phyloP scores from a whole-genome alignment of 2,113 vertebrate genomes.

The Epinephelus moara region DNA sequence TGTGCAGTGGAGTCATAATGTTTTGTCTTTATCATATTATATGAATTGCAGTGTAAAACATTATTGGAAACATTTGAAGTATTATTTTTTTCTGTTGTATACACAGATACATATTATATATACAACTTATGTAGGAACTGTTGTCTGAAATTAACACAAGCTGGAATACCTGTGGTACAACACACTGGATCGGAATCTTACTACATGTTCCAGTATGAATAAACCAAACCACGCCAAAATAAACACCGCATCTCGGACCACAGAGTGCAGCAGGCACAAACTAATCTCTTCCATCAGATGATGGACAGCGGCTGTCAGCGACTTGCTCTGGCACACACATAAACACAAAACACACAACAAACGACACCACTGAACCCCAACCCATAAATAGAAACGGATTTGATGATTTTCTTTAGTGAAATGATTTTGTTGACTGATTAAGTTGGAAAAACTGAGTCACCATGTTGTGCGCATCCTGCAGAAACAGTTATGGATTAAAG shows the following conservation, averaged over 20 bases:
- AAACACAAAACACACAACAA: constrained; percentile 40
- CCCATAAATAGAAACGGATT: not conserved
- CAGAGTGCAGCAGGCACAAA: not conserved
- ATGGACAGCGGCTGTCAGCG: not conserved
- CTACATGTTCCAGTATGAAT: not conserved
- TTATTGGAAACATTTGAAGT: no score
- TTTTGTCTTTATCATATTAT: not conserved
- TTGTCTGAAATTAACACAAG: not conserved
- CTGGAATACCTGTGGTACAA: not conserved
- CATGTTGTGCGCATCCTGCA: not conserved
- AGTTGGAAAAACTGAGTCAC: constrained; percentile 44
- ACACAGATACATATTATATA: no score
- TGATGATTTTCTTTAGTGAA: constrained; percentile 32
- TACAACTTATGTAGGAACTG: no score
- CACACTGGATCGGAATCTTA: not conserved
- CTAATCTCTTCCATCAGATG: constrained; percentile 3
- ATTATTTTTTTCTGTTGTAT: no score
- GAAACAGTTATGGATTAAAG: constrained; percentile 10
- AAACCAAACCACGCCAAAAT: not conserved
- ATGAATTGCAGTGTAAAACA: no score
- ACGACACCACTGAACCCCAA: not conserved
- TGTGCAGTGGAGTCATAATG: no score
- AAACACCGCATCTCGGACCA: not conserved
- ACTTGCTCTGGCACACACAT: constrained; percentile 8
- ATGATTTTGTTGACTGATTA: not conserved